Evolutionary conservation across 2,113 vertebrate species (phyloP).

Genomic region (Sylvilagus bachmani): DNA sequence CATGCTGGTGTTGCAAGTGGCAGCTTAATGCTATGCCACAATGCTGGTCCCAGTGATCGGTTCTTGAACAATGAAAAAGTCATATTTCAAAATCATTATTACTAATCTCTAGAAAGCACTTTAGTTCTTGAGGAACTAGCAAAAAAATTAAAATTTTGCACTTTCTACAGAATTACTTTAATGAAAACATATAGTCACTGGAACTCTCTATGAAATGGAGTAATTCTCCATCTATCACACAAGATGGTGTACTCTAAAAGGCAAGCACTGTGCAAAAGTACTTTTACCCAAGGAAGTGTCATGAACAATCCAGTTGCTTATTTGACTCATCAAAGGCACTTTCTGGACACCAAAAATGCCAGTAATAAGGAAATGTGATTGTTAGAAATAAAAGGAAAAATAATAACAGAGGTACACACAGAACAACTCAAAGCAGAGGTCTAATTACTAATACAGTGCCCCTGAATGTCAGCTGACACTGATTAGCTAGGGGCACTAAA

Average conservation of each 20-base stretch:
- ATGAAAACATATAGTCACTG: neutral
- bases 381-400: neutral
- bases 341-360: conserved; percentile 4
- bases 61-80: neutral
- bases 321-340: neutral
- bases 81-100: conserved; percentile 35
- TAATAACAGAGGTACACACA: neutral
- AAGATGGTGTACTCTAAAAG: neutral
- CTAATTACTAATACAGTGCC: neutral
- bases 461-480: neutral
- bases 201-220: neutral
- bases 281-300: neutral
- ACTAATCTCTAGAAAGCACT: conserved; percentile 43
- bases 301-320: neutral
- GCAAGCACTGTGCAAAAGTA: neutral
- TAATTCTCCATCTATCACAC: neutral
- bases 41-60: neutral
- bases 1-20: too few species aligned
- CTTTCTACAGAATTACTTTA: neutral
- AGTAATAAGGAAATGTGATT: conserved; percentile 3
- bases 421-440: neutral
- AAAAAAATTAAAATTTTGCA: neutral
- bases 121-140: conserved; percentile 41
- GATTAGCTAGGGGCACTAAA: neutral
- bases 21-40: too few species aligned